Base-by-base conservation (phyloP, 2,888 invertebrate genomes). In the Pristionchus entomophagus region DNA sequence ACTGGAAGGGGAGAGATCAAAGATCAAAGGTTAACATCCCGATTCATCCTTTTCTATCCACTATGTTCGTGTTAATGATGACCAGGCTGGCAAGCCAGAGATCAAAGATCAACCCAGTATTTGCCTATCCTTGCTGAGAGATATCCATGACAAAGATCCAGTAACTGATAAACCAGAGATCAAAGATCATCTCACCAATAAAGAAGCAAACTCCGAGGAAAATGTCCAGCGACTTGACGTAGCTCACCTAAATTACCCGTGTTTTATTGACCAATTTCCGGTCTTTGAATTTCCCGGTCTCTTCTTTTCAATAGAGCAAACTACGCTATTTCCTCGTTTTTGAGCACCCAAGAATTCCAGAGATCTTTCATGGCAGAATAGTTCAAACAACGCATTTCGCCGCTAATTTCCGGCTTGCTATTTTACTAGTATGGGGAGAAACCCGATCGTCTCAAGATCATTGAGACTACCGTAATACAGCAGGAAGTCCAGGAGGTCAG, bases 201-300 rank as follows among this genome's bases (percentile, higher is more conserved):
- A 94, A 92, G 89, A 94, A 94, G 87, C 94, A 94, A 19, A 94
- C 92, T 14, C 94, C 94, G 26, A 94, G 89, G 87, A 93, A 94
- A 26, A 94, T 93, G 89, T 94, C 94, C 83, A 94, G 91, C 86
- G 92, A 91, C 86, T 94, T 94, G 59, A 94, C 92, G 88, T 94
- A 94, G 83, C 90, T 90, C 22, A 92, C 92, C 90, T 89, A 89
- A 82, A 86, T 45, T 1, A 32, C 14, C 45, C 5, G 10, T 77
- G 22, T 77, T 45, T n/a, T n/a, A n/a, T n/a, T n/a, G n/a, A n/a
- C n/a, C n/a, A n/a, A n/a, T n/a, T n/a, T n/a, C n/a, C n/a, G n/a
- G n/a, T n/a, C n/a, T n/a, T n/a, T n/a, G n/a, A n/a, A n/a, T n/a
- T n/a, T n/a, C n/a, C n/a, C n/a, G n/a, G n/a, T n/a, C n/a, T n/a